Base-by-base conservation (phyloP, 2,888 invertebrate genomes). In the Psylliodes chrysocephalus region DNA sequence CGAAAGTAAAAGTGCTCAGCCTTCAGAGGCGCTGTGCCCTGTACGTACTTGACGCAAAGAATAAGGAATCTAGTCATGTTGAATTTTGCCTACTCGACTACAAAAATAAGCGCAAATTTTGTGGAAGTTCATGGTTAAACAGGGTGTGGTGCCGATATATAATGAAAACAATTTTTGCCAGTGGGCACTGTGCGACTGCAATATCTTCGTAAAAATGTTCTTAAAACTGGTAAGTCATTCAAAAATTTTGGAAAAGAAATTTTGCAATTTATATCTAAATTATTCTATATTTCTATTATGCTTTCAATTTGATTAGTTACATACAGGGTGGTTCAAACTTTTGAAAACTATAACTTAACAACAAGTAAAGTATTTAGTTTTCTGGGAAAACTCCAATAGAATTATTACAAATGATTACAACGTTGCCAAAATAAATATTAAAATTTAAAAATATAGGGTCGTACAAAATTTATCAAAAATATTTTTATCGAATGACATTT, bases 191-290 rank as follows among this genome's bases (percentile, higher is more conserved):
- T 78, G 73, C 75, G 76, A 71, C 76, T 74, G 74, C 76, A 72
- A 67, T 73, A 71, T 71, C 35, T 73, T 68, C 71, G 72, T 72
- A 79, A 81, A 81, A 78, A 82, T 82, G 82, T 81, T 82, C 77
- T 80, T 80, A 78, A 81, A 82, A 80, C 79, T 82, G 81, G 82
- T 82, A 76, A 81, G 81, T 46, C 1, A 22, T n/a, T n/a, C n/a
- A n/a, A n/a, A n/a, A n/a, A n/a, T n/a, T n/a, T n/a, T n/a, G n/a
- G n/a, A n/a, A n/a, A n/a, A n/a, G n/a, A n/a, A n/a, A n/a, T n/a
- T n/a, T n/a, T n/a, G n/a, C n/a, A n/a, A n/a, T n/a, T n/a, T n/a
- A n/a, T n/a, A n/a, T n/a, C n/a, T n/a, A n/a, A n/a, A n/a, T n/a
- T n/a, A n/a, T n/a, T n/a, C n/a, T n/a, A n/a, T n/a, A n/a, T n/a